Percentiles rank a stretch among this genome's conserved stretches.
Evolutionary conservation across 2,113 vertebrate species (phyloP).

Genomic region (Cinclus mexicanus): DNA sequence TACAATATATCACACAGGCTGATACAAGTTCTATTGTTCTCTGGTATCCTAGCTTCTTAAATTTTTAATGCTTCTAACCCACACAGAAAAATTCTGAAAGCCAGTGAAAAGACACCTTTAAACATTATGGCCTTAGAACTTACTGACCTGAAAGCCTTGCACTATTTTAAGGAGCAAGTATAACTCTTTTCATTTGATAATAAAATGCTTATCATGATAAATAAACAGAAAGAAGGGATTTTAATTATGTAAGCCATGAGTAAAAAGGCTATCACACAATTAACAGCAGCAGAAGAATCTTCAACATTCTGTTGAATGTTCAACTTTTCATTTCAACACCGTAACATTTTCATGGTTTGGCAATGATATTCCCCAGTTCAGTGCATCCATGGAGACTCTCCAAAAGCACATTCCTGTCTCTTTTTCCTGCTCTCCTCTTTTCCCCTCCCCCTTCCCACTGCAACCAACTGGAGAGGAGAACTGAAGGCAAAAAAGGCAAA

Average conservation of each 20-base stretch:
- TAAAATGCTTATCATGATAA: background rate
- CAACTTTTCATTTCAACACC: background rate
- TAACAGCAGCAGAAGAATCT: background rate
- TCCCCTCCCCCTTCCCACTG: too few relatives aligned
- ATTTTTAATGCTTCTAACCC: background rate
- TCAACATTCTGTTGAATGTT: background rate
- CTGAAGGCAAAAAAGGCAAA: background rate
- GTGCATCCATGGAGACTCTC: background rate
- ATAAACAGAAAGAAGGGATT: background rate
- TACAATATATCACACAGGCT: background rate
- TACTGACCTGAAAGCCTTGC: background rate
- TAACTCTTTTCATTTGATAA: background rate
- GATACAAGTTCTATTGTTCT: background rate
- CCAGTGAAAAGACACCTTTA: background rate
- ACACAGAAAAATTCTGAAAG: background rate
- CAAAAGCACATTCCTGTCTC: background rate
- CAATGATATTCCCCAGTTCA: background rate
- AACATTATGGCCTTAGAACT: background rate
- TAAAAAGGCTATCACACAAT: background rate
- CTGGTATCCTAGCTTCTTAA: background rate
- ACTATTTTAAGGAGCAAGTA: background rate
- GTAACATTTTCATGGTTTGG: background rate
- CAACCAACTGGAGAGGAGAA: background rate
- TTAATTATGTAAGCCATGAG: background rate
- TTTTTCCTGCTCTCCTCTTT: background rate